Evolutionary conservation across 2,113 vertebrate genomes (phyloP).

Genomic region (Prolemur simus): DNA sequence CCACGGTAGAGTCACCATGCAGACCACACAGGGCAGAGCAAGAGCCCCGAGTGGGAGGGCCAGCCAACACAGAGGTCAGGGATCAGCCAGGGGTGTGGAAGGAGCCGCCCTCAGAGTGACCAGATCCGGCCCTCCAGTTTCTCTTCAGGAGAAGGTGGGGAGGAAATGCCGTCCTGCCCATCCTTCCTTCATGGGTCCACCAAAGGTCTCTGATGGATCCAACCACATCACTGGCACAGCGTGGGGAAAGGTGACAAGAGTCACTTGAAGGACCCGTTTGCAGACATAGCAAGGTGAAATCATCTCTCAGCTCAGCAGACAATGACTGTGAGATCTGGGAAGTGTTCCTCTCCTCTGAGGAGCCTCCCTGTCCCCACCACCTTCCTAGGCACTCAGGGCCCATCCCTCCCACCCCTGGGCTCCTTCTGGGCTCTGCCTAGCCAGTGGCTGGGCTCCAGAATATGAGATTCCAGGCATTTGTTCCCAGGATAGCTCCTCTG

Average conservation of each 20-base stretch:
- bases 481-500: not conserved
- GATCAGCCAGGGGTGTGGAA: not conserved
- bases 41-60: not conserved
- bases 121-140: not conserved
- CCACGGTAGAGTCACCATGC: not conserved
- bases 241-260: not conserved
- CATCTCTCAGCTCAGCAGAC: not conserved
- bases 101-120: rapidly evolving
- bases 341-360: not conserved
- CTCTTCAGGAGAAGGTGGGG: not conserved
- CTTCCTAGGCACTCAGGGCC: not conserved
- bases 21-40: not conserved
- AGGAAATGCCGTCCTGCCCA: not conserved
- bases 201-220: not conserved
- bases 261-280: not conserved
- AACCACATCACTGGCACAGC: not conserved
- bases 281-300: not conserved
- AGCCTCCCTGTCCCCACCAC: not conserved
- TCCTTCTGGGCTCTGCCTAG: not conserved
- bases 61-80: not conserved
- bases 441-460: not conserved
- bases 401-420: not conserved
- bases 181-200: not conserved
- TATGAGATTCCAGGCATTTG: not conserved
- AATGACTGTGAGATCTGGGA: not conserved